Conservation (phyloP, 2,113 vertebrate species). For the Cygnus buccinator region DNA sequence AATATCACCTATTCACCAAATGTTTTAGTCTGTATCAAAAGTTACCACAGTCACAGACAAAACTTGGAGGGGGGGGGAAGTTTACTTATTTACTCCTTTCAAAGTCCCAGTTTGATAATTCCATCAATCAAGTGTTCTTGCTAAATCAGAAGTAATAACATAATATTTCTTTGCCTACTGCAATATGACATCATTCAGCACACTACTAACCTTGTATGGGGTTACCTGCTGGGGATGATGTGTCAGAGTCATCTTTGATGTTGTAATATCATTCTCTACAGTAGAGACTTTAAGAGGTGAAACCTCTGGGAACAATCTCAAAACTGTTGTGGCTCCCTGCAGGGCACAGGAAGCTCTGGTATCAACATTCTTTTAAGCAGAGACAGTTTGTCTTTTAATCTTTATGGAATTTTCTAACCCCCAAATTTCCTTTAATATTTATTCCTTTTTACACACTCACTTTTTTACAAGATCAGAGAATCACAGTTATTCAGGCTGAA, state of each 20-base stretch:
- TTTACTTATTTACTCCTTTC: not conserved
- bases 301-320: not conserved
- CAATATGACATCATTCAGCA: not conserved
- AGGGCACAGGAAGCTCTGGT: not conserved
- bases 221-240: not conserved
- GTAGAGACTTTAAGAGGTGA: not conserved
- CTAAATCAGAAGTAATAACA: not conserved
- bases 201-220: not conserved
- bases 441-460: not conserved
- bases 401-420: not conserved
- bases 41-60: not conserved
- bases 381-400: not conserved
- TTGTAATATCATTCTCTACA: not conserved
- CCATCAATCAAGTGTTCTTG: not conserved
- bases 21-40: not conserved
- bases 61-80: not conserved
- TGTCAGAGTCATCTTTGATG: not conserved
- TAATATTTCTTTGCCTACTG: not conserved
- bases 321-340: not conserved
- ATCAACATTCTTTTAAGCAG: not conserved
- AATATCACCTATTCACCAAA: not conserved
- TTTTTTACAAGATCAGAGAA: not conserved
- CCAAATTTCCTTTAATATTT: not conserved
- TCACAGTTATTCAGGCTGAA: not conserved
- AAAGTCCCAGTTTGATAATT: not conserved